Evolutionary conservation across 2,888 invertebrate species (phyloP).

Genomic region (Octodonta nipae): DNA sequence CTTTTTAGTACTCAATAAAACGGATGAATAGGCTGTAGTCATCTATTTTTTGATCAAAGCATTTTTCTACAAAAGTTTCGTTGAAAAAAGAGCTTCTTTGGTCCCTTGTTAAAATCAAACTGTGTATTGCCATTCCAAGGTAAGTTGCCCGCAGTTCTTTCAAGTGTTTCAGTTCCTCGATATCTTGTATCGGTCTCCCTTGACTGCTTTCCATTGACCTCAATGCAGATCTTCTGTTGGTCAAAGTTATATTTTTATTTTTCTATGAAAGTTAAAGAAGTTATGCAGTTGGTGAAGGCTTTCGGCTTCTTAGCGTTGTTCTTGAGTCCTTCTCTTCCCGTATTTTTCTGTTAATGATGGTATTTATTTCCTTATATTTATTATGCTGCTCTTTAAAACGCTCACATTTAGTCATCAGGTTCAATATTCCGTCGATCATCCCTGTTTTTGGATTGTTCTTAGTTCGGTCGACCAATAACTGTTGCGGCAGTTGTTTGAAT

Average conservation of each 20-base stretch:
- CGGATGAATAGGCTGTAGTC: no score
- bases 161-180: neutral
- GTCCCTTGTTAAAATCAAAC: neutral
- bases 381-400: neutral
- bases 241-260: neutral
- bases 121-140: neutral
- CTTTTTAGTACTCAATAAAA: no score
- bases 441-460: no score
- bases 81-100: no score
- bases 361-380: neutral
- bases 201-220: neutral
- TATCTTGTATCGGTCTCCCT: neutral
- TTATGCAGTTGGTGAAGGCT: neutral
- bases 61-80: no score
- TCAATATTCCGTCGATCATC: neutral
- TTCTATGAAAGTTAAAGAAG: neutral
- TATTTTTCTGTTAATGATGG: neutral
- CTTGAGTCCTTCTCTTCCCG: neutral
- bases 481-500: no score
- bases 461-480: no score
- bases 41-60: no score
- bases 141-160: neutral
- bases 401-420: neutral
- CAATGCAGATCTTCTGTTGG: neutral
- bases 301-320: neutral